phyloP scores from a whole-genome alignment of 2,113 vertebrate species.

The Lophius piscatorius region DNA sequence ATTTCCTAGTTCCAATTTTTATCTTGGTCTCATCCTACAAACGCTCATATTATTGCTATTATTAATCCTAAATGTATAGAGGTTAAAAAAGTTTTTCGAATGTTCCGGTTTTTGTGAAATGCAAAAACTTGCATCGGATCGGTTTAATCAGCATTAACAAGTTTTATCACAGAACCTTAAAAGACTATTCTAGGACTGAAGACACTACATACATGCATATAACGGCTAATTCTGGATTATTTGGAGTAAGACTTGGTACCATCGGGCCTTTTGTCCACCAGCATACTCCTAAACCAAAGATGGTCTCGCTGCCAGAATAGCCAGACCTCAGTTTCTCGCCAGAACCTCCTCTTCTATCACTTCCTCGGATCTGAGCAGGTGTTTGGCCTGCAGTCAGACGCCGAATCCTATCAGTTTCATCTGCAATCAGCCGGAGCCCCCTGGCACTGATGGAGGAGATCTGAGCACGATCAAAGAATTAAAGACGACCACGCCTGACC shows the following conservation, averaged over 20 bases:
- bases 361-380: constrained; percentile 65
- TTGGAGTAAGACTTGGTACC: constrained; percentile 2
- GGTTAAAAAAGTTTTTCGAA: no score
- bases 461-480: constrained; percentile 72
- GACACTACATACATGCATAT: no score
- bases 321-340: constrained; percentile 21
- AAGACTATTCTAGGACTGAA: no score
- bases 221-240: not conserved
- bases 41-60: no score
- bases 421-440: constrained; percentile 76
- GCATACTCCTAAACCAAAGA: constrained; percentile 34
- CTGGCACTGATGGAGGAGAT: constrained; percentile 69
- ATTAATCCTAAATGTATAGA: no score
- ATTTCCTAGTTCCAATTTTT: no score
- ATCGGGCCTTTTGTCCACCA: not conserved
- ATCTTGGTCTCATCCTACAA: no score
- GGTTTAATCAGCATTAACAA: no score
- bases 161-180: not conserved
- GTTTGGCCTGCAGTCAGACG: constrained; percentile 69
- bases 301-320: constrained; percentile 34
- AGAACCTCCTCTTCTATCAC: constrained; percentile 37
- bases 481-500: constrained; percentile 67
- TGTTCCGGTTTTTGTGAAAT: no score
- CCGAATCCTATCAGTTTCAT: constrained; percentile 76
- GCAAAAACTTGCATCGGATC: no score